phyloP scores from a whole-genome alignment of 2,797 vertebrate species.

The Melanotaenia boesemani region DNA sequence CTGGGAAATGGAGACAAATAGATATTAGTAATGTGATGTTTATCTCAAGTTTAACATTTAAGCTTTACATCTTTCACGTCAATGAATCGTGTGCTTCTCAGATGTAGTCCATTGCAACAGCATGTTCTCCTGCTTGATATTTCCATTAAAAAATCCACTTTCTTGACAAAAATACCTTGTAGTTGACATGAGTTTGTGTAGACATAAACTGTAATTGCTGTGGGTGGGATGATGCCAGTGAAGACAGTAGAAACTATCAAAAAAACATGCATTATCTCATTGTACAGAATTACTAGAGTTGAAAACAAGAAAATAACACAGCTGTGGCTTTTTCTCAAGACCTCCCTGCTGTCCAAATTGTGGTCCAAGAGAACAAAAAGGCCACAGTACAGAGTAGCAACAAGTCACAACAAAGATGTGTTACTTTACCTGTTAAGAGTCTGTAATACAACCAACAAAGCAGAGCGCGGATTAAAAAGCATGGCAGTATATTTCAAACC shows the following conservation, averaged over 20 bases:
- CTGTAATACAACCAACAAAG: slow-evolving; percentile 25
- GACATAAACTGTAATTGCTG: slow-evolving; percentile 37
- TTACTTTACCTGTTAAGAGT: slow-evolving; percentile 4
- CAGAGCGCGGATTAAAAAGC: slow-evolving; percentile 16
- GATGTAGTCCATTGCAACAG: background rate
- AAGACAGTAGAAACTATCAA: slow-evolving; percentile 30
- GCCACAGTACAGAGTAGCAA: slow-evolving; percentile 18
- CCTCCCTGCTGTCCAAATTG: slow-evolving; percentile 28
- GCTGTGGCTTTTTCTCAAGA: slow-evolving; percentile 15
- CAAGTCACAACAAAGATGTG: slow-evolving; percentile 44
- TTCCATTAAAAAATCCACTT: slow-evolving; percentile 20
- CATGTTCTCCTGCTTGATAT: slow-evolving; percentile 14
- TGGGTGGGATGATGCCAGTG: slow-evolving; percentile 51
- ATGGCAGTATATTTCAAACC: slow-evolving; percentile 13
- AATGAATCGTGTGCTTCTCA: slow-evolving; percentile 5
- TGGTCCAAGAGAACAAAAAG: slow-evolving; percentile 23
- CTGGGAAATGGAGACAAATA: slow-evolving; percentile 27
- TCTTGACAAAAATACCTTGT: background rate
- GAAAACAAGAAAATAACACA: slow-evolving; percentile 34
- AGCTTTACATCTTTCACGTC: slow-evolving; percentile 2
- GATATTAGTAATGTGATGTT: slow-evolving; percentile 10
- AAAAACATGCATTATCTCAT: slow-evolving; percentile 41
- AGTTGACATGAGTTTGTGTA: slow-evolving; percentile 23
- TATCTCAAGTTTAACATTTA: slow-evolving; percentile 19
- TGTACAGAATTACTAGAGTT: slow-evolving; percentile 37